Evolutionary conservation across 1,140 invertebrate genomes (phyloP).

Genomic region (Tetranychus urticae): DNA sequence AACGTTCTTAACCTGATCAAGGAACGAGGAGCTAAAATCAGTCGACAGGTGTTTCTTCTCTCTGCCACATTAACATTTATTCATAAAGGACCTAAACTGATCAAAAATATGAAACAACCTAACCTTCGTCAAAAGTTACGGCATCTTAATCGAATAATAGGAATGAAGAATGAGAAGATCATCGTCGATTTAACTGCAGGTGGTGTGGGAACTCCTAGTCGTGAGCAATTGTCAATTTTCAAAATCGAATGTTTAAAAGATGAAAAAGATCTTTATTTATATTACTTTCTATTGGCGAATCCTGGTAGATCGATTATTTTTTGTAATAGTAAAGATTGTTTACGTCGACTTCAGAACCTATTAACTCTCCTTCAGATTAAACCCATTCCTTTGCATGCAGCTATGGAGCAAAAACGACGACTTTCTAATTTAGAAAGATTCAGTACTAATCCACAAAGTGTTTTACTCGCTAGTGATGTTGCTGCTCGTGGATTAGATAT

Average conservation of each 20-base stretch:
- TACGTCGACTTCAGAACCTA: conserved; percentile 53
- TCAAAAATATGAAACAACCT: conserved; percentile 11
- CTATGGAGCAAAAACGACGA: conserved; percentile 79
- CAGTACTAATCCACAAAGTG: conserved; percentile 34
- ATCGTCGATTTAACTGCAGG: conserved; percentile 63
- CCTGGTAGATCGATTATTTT: conserved; percentile 80
- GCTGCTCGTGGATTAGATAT: conserved; percentile 91
- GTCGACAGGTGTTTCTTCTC: conserved; percentile 81
- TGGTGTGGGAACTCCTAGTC: conserved; percentile 17
- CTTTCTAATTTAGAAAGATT: conserved; percentile 85
- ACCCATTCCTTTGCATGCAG: conserved; percentile 68
- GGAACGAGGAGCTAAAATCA: conserved; percentile 8
- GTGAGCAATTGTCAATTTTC: conserved; percentile 23
- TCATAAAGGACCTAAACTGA: conserved; percentile 42
- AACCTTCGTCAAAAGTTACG: conserved; percentile 17
- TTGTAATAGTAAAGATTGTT: conserved; percentile 85
- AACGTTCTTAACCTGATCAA: conserved; percentile 38
- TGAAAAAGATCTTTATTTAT: conserved; percentile 63
- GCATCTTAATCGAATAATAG: conserved; percentile 32
- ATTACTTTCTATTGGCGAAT: conserved; percentile 66
- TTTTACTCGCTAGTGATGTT: conserved; percentile 91
- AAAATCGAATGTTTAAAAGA: conserved; percentile 23
- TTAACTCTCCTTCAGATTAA: conserved; percentile 49
- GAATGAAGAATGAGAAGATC: conserved; percentile 58
- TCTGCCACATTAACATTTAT: conserved; percentile 86